A percentile compares a stretch with the other conserved stretches of the same genome.
Conservation (phyloP, 1,140 invertebrate species). For the Calosoma granatense region DNA sequence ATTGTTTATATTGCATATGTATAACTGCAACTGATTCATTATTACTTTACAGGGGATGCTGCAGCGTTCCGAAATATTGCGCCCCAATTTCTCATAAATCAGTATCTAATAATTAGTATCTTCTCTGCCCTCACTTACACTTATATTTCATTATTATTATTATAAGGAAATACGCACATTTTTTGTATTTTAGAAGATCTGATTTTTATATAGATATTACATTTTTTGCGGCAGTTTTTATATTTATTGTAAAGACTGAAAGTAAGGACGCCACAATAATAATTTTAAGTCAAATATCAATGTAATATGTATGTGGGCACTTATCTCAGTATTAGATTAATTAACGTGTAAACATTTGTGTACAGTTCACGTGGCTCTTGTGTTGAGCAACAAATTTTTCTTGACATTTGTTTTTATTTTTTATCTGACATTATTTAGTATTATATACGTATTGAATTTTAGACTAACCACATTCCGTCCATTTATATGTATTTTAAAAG, state of each 20-base stretch:
- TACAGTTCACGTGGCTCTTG: no score
- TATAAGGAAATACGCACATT: background rate
- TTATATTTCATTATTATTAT: background rate
- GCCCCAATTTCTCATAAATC: background rate
- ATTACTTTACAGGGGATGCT: background rate
- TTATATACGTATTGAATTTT: background rate
- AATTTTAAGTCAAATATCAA: no score
- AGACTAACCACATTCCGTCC: conserved; percentile 6
- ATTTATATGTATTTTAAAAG: conserved; percentile 1
- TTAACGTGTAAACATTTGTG: no score
- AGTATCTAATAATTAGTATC: background rate
- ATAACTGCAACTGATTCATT: background rate
- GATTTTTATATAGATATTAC: conserved; percentile 2
- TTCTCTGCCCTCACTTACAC: background rate
- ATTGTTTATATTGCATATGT: background rate
- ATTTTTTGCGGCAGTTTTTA: no score
- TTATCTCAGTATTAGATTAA: no score
- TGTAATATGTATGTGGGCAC: no score
- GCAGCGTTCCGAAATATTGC: background rate
- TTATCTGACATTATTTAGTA: background rate
- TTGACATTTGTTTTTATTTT: background rate
- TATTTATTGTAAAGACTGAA: no score
- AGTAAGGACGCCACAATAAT: no score
- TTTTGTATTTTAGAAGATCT: background rate
- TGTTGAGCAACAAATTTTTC: background rate